Percentiles rank a stretch among this genome's conserved stretches.
phyloP scores from a whole-genome alignment of 2,888 invertebrate genomes.

The Meiosimyza platycephala region DNA sequence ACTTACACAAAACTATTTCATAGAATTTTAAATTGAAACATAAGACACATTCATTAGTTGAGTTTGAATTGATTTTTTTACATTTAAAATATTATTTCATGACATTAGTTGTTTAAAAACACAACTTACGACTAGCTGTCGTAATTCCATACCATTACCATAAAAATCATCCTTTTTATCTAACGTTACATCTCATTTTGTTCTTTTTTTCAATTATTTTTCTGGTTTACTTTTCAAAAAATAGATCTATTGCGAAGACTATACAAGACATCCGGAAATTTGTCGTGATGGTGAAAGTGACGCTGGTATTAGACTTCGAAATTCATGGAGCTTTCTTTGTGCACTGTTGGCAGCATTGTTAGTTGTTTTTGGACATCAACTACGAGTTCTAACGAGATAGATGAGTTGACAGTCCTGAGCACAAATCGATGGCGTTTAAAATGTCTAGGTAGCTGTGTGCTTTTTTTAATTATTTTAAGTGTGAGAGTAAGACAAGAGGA shows the following conservation, averaged over 20 bases:
- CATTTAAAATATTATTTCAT: no score
- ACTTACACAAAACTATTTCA: no score
- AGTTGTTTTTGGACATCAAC: slow-evolving; percentile 40
- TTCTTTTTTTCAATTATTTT: slow-evolving; percentile 19
- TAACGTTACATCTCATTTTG: neutral
- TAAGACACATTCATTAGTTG: no score
- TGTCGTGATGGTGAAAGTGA: slow-evolving; percentile 57
- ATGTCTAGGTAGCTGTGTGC: neutral
- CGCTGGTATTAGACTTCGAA: slow-evolving; percentile 44
- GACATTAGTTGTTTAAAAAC: no score
- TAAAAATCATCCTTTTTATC: no score
- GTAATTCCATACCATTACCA: no score
- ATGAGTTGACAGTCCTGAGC: slow-evolving; percentile 37
- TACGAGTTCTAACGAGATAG: slow-evolving; percentile 54
- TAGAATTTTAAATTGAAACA: no score
- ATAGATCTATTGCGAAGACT: slow-evolving; percentile 63
- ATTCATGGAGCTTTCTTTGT: slow-evolving; percentile 44
- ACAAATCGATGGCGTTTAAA: neutral
- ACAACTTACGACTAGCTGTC: no score
- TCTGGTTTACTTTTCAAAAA: slow-evolving; percentile 31
- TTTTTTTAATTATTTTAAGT: no score
- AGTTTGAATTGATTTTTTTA: no score
- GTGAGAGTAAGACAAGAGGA: no score
- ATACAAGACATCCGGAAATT: slow-evolving; percentile 58
- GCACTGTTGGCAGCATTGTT: slow-evolving; percentile 40